phyloP scores from a whole-genome alignment of 2,113 vertebrate species.

The Micronycteris hirsuta region DNA sequence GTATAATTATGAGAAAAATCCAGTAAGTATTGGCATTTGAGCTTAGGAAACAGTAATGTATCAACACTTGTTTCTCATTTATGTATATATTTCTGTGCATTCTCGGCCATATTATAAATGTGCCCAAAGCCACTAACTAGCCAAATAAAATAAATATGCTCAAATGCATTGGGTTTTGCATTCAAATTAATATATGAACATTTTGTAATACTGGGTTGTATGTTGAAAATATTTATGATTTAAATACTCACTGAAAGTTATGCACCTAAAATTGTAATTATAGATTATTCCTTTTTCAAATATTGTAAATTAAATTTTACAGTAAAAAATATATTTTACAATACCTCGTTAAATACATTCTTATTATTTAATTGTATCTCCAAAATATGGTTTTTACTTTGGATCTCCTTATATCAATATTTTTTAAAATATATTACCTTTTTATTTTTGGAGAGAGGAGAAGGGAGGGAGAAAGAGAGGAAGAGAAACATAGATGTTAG shows the following conservation, averaged over 20 bases:
- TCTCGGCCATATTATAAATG: neutral
- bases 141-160: conserved; percentile 10
- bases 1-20: neutral
- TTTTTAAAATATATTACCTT: no score
- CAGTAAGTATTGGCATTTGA: neutral
- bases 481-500: no score
- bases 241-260: neutral
- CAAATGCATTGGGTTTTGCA: neutral
- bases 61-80: neutral
- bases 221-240: conserved; percentile 30
- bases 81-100: neutral
- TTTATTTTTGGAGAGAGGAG: no score
- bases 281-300: neutral
- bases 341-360: neutral
- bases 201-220: neutral
- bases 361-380: neutral
- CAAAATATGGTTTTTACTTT: neutral
- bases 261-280: neutral
- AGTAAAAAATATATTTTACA: neutral
- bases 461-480: no score
- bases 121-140: neutral
- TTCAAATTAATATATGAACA: conserved; percentile 19
- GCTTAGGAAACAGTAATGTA: neutral
- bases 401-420: neutral
- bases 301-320: neutral